phyloP scores from a whole-genome alignment of 2,888 invertebrate species.

The Phanerotoma sp. region DNA sequence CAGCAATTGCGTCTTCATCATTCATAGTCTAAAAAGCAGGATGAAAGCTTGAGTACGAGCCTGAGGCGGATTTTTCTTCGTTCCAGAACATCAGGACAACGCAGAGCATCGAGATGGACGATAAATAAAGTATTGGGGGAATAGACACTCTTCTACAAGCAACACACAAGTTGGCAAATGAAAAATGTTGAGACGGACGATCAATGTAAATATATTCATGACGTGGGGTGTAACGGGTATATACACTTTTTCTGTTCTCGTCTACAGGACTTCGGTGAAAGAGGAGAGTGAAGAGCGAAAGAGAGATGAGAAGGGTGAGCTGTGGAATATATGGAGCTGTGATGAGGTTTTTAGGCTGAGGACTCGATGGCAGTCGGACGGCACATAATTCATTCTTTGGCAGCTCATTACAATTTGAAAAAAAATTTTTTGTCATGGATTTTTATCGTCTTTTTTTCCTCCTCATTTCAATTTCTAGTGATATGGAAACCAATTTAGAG shows the following conservation, averaged over 20 bases:
- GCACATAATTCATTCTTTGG: conserved; percentile 57
- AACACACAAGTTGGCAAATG: conserved; percentile 36
- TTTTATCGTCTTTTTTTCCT: conserved; percentile 10
- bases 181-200: conserved; percentile 54
- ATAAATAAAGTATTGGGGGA: conserved; percentile 52
- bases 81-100: conserved; percentile 2
- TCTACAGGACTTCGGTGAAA: conserved; percentile 6
- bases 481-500: background rate
- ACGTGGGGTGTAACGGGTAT: conserved; percentile 46
- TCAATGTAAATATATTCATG: conserved; percentile 59
- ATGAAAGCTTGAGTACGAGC: conserved; percentile 34
- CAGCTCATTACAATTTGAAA: conserved; percentile 59
- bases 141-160: conserved; percentile 15
- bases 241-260: conserved; percentile 19
- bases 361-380: conserved; percentile 54
- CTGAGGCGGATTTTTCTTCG: conserved; percentile 10
- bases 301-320: conserved; percentile 28
- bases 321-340: conserved; percentile 24
- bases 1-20: conserved; percentile 27
- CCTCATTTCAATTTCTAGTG: background rate
- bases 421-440: conserved; percentile 44
- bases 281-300: conserved; percentile 31
- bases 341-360: conserved; percentile 28
- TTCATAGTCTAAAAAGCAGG: conserved; percentile 26
- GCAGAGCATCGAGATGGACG: conserved; percentile 27